Base-by-base conservation (phyloP, 2,888 invertebrate species). In the Ferdinandea cuprea region DNA sequence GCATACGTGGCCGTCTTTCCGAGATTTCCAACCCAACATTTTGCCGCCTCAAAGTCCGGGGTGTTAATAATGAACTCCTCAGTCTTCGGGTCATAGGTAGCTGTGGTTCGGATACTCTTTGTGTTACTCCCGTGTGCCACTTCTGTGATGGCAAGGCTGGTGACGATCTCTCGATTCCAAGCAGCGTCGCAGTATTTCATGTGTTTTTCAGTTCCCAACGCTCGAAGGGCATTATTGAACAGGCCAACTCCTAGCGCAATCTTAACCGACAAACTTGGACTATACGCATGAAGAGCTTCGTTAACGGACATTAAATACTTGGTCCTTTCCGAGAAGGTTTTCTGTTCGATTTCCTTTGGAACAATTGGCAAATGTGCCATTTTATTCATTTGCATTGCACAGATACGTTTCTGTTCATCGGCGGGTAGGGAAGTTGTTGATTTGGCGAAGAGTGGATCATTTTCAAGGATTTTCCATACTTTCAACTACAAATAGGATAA, bases 1-100 rank as follows among this genome's bases (percentile, higher is more conserved):
- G 96, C 96, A 88, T 97, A 94, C 0, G 97, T 97, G 79, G 97
- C 96, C 8, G 95, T 96, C 91, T 95, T 95, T 93, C 96, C 96
- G 92, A 97, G 93, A 92, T 97, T 98, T 87, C 99, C 99, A 87
- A 95, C 94, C 98, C 98, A 99, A 91, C 97, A 97, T 92, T 99
- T 99, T 65, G 97, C 97, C 7, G 98, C 97, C 91, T 98, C 96
- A 92, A 98, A 96, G 91, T 97, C 96, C 0, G 99, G 98, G 0
- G 98, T 96, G 89, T 98, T 94, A 9, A 99, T 92, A 69, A 98
- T 92, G 91, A 98, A 98, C 91, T 95, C 94, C 91, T 95, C 93
- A 13, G 94, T 93, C 35, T 91, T 89, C 0, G 94, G 93, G 90
- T 98, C 96, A 91, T 96, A 99, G 0, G 94, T 96, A 3, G 98